Evolutionary conservation across 2,113 vertebrate species (phyloP).

Genomic region (Ptyas mucosa): DNA sequence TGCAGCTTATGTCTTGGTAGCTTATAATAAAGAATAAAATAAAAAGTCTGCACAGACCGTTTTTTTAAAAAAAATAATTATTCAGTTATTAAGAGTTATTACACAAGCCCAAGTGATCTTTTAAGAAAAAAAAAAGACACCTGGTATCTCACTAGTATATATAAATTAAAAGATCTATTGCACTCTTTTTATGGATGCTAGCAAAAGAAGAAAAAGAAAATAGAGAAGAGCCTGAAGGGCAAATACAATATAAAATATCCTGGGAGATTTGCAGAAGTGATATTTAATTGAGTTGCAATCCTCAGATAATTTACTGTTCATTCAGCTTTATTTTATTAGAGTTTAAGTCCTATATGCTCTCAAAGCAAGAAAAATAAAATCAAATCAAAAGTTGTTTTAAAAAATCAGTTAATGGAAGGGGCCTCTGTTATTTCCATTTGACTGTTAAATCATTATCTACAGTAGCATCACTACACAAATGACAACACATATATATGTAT

Average conservation of each 20-base stretch:
- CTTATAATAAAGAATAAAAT: conserved; percentile 1
- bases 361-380: background rate
- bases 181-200: background rate
- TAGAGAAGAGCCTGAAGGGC: background rate
- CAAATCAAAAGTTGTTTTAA: background rate
- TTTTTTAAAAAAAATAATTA: background rate
- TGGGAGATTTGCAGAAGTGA: background rate
- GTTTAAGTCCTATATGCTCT: background rate
- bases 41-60: background rate
- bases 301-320: background rate
- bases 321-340: background rate
- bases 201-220: background rate
- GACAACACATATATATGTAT: background rate
- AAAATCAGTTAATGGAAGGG: background rate
- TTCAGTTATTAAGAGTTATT: conserved; percentile 20
- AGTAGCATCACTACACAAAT: background rate
- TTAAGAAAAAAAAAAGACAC: background rate
- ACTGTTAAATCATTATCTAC: background rate
- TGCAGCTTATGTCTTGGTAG: background rate
- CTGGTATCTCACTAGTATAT: background rate
- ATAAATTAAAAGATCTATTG: background rate
- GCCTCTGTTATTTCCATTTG: background rate
- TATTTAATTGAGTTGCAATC: background rate
- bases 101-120: background rate
- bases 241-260: conserved; percentile 1